These are phyloP conservation scores for Cherax destructor DNA, from an alignment of 1,140 invertebrate species.

Conservation along the genomic window DNA sequence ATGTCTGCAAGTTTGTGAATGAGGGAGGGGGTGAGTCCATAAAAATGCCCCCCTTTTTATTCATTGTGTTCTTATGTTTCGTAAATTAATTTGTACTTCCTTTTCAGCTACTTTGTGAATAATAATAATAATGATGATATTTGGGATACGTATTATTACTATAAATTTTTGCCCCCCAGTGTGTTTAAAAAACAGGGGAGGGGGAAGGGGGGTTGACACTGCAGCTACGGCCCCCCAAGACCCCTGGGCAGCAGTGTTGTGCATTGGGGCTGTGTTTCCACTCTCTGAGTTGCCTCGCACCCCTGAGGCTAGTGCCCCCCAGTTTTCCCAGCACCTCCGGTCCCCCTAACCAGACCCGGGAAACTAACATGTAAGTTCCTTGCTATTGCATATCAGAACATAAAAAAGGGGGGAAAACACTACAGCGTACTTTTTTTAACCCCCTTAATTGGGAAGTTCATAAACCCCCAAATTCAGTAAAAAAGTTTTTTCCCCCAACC, in stretches of 20 bases:
- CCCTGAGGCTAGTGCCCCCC: not conserved
- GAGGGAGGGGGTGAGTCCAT: too few species aligned
- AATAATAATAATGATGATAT: too few species aligned
- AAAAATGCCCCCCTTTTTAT: too few species aligned
- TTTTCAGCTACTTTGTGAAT: too few species aligned
- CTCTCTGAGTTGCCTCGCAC: not conserved
- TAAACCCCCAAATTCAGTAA: too few species aligned
- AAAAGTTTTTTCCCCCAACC: not conserved
- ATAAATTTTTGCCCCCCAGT: not conserved
- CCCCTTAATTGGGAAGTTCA: too few species aligned
- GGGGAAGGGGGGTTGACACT: constrained; percentile 48
- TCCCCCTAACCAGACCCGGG: constrained; percentile 49
- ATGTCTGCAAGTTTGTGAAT: too few species aligned
- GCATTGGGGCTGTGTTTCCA: constrained; percentile 41
- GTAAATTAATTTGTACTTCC: too few species aligned
- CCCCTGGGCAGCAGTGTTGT: constrained; percentile 29
- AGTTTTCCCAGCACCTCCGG: not conserved
- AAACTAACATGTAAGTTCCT: constrained; percentile 33
- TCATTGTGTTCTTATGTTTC: too few species aligned
- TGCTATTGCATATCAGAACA: not conserved
- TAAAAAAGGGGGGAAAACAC: too few species aligned
- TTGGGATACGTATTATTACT: too few species aligned
- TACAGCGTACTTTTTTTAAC: too few species aligned
- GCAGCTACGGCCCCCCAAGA: constrained; percentile 36
- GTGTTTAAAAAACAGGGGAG: not conserved